Percentiles rank a stretch among this genome's conserved stretches.
Conservation (phyloP, 2,797 vertebrate species). For the Poecilia wingei region DNA sequence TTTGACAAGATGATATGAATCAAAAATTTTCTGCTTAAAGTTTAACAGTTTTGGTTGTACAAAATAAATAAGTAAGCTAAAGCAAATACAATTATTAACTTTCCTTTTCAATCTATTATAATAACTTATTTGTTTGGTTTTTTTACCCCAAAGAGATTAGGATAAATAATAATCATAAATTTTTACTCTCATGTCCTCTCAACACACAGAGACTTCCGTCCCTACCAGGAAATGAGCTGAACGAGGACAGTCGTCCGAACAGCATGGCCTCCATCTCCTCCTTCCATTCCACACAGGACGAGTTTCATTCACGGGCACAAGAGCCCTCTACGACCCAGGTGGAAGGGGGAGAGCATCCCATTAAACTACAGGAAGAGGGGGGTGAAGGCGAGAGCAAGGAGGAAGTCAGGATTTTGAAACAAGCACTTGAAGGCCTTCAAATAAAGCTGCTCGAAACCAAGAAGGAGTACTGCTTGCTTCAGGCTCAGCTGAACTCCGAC, state of each 20-base stretch:
- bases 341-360: slow-evolving; percentile 58
- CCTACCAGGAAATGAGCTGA: slow-evolving; percentile 67
- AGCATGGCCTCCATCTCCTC: slow-evolving; percentile 83
- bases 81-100: too few relatives aligned
- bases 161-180: background rate
- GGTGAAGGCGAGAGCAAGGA: slow-evolving; percentile 60
- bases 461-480: slow-evolving; percentile 81
- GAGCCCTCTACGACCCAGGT: slow-evolving; percentile 20
- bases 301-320: slow-evolving; percentile 73
- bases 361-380: slow-evolving; percentile 44
- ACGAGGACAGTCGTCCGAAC: slow-evolving; percentile 77
- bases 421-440: slow-evolving; percentile 83
- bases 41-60: background rate
- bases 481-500: slow-evolving; percentile 80
- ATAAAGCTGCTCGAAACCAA: slow-evolving; percentile 83
- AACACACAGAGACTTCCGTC: slow-evolving; percentile 71
- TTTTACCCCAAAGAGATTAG: too few relatives aligned
- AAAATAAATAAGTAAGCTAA: background rate
- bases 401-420: slow-evolving; percentile 81
- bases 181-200: background rate
- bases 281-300: slow-evolving; percentile 84
- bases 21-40: background rate
- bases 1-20: background rate
- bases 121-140: too few relatives aligned
- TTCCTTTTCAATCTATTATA: background rate